Percentiles rank a stretch among this genome's conserved stretches.
phyloP scores from a whole-genome alignment of 2,113 vertebrate species.

The Oostethus manadensis region DNA sequence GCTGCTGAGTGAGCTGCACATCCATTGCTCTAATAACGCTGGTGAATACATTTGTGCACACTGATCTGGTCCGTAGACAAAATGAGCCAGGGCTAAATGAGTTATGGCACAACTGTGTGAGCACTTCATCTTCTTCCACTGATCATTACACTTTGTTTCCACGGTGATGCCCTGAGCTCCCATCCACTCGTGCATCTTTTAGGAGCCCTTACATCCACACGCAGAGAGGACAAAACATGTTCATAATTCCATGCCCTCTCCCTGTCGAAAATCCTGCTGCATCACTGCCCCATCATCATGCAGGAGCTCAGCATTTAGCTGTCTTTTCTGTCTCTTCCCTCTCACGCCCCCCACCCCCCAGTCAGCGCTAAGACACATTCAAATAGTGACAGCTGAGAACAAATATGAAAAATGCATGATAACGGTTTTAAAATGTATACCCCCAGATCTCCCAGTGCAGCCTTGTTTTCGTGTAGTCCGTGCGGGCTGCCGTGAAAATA shows the following conservation, averaged over 20 bases:
- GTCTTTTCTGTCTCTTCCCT: constrained; percentile 14
- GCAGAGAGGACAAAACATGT: constrained; percentile 25
- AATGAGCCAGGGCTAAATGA: constrained; percentile 38
- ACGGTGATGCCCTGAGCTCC: constrained; percentile 19
- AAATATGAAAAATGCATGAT: constrained; percentile 19
- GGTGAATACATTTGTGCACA: constrained; percentile 15
- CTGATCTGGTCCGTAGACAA: constrained; percentile 28
- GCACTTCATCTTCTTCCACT: constrained; percentile 46
- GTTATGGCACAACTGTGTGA: constrained; percentile 40
- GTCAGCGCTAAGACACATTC: constrained; percentile 23
- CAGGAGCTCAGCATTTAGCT: constrained; percentile 57
- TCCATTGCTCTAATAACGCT: constrained; percentile 22
- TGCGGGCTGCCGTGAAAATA: constrained; percentile 31
- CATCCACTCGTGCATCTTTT: constrained; percentile 26
- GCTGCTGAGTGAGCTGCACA: constrained; percentile 37
- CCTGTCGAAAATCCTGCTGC: constrained; percentile 74
- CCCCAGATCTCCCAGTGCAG: neutral
- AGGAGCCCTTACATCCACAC: constrained; percentile 6
- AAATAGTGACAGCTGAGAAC: constrained; percentile 23
- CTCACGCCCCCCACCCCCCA: neutral
- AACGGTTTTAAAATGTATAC: constrained; percentile 18
- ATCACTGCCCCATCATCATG: constrained; percentile 72
- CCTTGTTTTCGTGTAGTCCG: constrained; percentile 8
- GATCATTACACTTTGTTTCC: constrained; percentile 40
- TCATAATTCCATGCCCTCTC: constrained; percentile 46